Conservation (phyloP, 1,140 invertebrate genomes). For the Wasmannia auropunctata region DNA sequence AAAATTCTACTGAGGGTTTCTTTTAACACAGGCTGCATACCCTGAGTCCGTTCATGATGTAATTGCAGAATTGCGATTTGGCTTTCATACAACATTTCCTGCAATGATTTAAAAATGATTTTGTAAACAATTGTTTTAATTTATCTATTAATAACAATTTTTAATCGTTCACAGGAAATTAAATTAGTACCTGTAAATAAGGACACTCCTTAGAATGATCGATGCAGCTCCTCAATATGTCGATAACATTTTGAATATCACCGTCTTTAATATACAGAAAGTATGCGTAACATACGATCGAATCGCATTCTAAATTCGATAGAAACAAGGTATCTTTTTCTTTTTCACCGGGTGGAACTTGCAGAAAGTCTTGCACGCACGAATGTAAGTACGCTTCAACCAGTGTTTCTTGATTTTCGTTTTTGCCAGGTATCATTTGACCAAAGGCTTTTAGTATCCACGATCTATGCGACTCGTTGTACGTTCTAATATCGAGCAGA, state of each 20-base stretch:
- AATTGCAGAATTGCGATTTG: conserved; percentile 83
- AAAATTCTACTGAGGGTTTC: conserved; percentile 78
- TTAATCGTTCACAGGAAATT: neutral
- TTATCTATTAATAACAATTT: neutral
- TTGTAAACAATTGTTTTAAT: neutral
- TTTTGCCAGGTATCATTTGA: conserved; percentile 66
- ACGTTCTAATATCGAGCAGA: conserved; percentile 75
- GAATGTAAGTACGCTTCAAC: conserved; percentile 75
- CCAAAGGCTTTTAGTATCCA: conserved; percentile 71
- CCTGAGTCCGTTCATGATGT: conserved; percentile 71
- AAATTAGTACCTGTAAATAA: conserved; percentile 73
- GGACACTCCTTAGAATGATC: conserved; percentile 71
- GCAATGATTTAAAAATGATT: conserved; percentile 50
- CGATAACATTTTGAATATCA: conserved; percentile 66
- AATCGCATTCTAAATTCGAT: conserved; percentile 85
- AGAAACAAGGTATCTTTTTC: conserved; percentile 82
- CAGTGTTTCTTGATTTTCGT: conserved; percentile 58
- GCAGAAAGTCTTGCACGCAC: conserved; percentile 72
- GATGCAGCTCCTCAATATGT: conserved; percentile 75
- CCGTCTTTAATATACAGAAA: conserved; percentile 82
- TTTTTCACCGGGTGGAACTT: conserved; percentile 20
- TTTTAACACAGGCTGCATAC: conserved; percentile 60
- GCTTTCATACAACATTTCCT: conserved; percentile 81
- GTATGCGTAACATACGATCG: conserved; percentile 86
- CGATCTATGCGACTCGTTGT: conserved; percentile 64